phyloP scores from a whole-genome alignment of 2,888 invertebrate genomes.

The Trissolcus japonicus region DNA sequence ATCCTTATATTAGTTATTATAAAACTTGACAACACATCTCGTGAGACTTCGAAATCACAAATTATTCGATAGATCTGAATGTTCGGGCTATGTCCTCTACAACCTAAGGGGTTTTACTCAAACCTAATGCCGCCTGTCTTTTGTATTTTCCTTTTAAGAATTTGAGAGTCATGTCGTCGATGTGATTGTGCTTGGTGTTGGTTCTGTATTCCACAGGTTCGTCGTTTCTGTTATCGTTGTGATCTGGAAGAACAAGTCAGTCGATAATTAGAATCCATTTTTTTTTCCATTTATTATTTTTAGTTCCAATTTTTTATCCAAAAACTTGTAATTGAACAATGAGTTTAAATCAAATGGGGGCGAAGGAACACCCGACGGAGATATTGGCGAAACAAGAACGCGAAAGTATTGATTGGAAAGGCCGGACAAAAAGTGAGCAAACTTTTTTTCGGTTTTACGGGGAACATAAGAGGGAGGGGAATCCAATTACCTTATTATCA shows the following conservation, averaged over 20 bases:
- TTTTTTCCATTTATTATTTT: background rate
- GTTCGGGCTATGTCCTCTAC: slow-evolving; percentile 40
- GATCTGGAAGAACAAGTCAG: slow-evolving; percentile 66
- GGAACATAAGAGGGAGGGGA: slow-evolving; percentile 13
- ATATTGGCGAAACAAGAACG: background rate
- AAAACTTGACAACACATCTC: slow-evolving; percentile 49
- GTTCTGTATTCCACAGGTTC: slow-evolving; percentile 69
- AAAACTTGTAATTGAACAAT: background rate
- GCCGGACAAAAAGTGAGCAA: background rate
- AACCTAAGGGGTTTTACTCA: slow-evolving; percentile 48
- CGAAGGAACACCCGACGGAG: background rate
- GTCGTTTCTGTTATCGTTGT: slow-evolving; percentile 73
- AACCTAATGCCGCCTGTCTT: slow-evolving; percentile 37
- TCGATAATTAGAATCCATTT: background rate
- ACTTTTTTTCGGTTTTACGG: background rate
- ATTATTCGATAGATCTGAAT: slow-evolving; percentile 55
- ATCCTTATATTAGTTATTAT: slow-evolving; percentile 59
- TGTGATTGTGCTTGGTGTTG: slow-evolving; percentile 64
- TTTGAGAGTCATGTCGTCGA: slow-evolving; percentile 71
- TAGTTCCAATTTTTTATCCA: background rate
- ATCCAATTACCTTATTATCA: slow-evolving; percentile 71
- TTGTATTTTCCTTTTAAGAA: slow-evolving; percentile 20
- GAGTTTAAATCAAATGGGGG: background rate
- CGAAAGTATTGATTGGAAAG: background rate
- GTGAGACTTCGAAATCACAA: slow-evolving; percentile 54